Base-by-base conservation (phyloP, 2,888 invertebrate species). In the Aquatica leii region DNA sequence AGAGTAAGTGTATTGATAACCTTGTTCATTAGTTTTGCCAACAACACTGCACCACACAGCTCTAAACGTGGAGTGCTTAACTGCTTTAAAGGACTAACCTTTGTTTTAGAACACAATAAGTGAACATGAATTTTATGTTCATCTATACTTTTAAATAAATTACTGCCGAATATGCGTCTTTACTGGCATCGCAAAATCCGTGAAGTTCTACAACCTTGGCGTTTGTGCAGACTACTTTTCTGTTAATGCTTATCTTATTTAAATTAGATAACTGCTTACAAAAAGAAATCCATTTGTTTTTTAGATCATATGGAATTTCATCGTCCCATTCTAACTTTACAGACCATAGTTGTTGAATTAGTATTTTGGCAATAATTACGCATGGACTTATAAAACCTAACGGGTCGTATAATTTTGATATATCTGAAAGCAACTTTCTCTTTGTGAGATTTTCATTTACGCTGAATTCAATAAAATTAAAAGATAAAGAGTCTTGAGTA, bases 21-120 rank as follows among this genome's bases (percentile, higher is more conserved):
- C 40, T 43, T 52, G n/a, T 58, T 48, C 9, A 37, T 20, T 17
- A 72, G 56, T 12, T 60, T 51, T 2, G 65, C 65, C 4, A 70
- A 53, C 5, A 71, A 31, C n/a, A 71, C 53, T 0, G 69, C 69
- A 0, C 58, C 67, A 46, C 65, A 69, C 14, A 71, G 20, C 57
- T 71, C 71, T 15, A 73, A 43, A 56, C 70, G 46, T 5, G 71
- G 71, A 2, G 71, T 14, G 1, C 65, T 68, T 6, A 65, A 11
- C 4, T 31, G 20, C 53, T 60, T 67, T 15, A 72, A 17, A 3
- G 71, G 71, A 1, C 70, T 68, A 24, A 73, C 69, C 21, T 46
- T 37, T 12, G 71, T 73, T 67, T 74, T 74, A 1, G 73, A 62
- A 21, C 69, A 68, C 35, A 74, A 48, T 17, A 75, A 57, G 14